Evolutionary conservation across 1,140 invertebrate genomes (phyloP).

Genomic region (Ptiloglossa arizonensis): DNA sequence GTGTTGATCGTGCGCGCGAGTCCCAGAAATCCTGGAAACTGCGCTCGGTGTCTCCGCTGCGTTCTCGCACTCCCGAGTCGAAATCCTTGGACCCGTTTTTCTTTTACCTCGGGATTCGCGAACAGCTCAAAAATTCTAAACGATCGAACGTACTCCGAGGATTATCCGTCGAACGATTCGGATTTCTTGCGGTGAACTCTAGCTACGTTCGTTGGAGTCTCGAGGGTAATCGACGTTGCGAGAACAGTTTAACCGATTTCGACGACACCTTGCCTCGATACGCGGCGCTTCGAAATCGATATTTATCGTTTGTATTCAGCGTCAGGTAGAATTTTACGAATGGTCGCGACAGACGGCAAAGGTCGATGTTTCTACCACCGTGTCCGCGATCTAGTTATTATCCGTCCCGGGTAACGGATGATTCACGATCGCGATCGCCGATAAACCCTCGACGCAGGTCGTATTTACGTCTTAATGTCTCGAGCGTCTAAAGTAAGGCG

Average conservation of each 20-base stretch:
- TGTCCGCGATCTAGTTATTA: not conserved
- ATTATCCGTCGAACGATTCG: too few relatives aligned
- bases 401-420: slow-evolving; percentile 4
- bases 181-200: too few relatives aligned
- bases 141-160: too few relatives aligned
- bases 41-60: not conserved
- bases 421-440: slow-evolving; percentile 12
- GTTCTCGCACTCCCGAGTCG: not conserved
- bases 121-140: too few relatives aligned
- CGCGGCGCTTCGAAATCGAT: too few relatives aligned
- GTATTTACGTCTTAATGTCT: slow-evolving; percentile 8
- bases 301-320: too few relatives aligned
- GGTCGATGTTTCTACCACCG: not conserved
- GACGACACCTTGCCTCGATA: too few relatives aligned
- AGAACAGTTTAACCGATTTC: too few relatives aligned
- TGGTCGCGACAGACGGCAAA: not conserved
- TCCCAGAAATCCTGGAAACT: not conserved
- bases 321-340: not conserved
- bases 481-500: not conserved
- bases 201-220: too few relatives aligned
- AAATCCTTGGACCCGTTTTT: not conserved
- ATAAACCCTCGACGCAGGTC: too few relatives aligned
- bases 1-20: not conserved
- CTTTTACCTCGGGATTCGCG: too few relatives aligned
- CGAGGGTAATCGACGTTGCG: too few relatives aligned